Percentiles rank a stretch among this genome's conserved stretches.
phyloP scores from a whole-genome alignment of 2,888 invertebrate species.

The Rosalia funebris region DNA sequence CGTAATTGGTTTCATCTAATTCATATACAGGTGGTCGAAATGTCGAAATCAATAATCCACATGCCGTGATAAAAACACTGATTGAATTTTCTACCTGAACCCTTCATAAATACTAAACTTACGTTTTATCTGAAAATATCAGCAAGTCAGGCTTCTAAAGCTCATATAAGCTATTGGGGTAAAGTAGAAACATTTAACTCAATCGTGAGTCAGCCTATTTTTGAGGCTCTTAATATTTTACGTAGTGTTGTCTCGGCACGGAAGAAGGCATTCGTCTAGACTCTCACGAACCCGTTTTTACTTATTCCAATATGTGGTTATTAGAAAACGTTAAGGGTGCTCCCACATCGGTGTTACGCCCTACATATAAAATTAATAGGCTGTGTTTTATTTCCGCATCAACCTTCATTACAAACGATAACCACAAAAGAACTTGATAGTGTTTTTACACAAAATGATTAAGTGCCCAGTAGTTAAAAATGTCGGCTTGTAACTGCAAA shows the following conservation, averaged over 20 bases:
- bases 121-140: slow-evolving; percentile 23
- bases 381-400: no score
- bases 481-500: no score
- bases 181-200: slow-evolving; percentile 23
- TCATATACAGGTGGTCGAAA: slow-evolving; percentile 40
- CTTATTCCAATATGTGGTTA: no score
- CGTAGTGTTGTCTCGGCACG: slow-evolving; percentile 15
- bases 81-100: slow-evolving; percentile 43
- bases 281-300: no score
- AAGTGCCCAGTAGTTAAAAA: no score
- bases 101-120: slow-evolving; percentile 5
- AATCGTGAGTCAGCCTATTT: slow-evolving; percentile 25
- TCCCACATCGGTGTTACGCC: no score
- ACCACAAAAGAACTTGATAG: no score
- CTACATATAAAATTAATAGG: no score
- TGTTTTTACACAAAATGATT: no score
- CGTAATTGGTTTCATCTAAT: slow-evolving; percentile 24
- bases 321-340: no score
- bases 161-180: slow-evolving; percentile 5
- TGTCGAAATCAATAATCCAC: slow-evolving; percentile 43
- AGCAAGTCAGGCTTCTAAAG: slow-evolving; percentile 14
- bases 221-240: slow-evolving; percentile 21
- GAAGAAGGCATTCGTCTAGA: slow-evolving; percentile 15
- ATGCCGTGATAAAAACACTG: slow-evolving; percentile 41
- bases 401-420: no score